phyloP scores from a whole-genome alignment of 1,140 invertebrate species.

The Drosophila baimaii region DNA sequence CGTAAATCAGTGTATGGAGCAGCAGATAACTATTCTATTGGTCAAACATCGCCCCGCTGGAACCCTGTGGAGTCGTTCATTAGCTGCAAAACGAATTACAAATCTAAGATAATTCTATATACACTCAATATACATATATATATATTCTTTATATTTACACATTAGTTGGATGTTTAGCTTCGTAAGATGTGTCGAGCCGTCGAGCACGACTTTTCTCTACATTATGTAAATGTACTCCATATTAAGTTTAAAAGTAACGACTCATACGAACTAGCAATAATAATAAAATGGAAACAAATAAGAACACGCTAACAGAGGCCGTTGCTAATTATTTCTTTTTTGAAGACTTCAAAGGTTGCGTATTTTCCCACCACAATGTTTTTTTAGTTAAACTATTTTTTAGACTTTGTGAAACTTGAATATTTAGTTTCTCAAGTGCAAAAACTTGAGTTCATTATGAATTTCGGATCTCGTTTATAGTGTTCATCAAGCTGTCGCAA shows the following conservation, averaged over 20 bases:
- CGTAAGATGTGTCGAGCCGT: conserved; percentile 54
- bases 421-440: no score
- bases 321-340: neutral
- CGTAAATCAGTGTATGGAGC: neutral
- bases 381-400: no score
- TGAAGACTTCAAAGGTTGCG: neutral
- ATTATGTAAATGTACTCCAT: conserved; percentile 76
- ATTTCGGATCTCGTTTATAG: no score
- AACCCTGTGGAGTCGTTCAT: conserved; percentile 41
- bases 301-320: conserved; percentile 34
- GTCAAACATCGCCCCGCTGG: conserved; percentile 34
- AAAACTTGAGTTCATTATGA: no score
- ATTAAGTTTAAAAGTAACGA: conserved; percentile 79
- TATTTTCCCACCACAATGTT: no score
- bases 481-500: no score
- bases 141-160: conserved; percentile 75
- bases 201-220: conserved; percentile 55
- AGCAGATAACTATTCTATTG: conserved; percentile 14
- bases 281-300: conserved; percentile 50
- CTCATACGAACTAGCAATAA: conserved; percentile 78
- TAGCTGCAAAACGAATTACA: conserved; percentile 61
- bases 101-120: conserved; percentile 74
- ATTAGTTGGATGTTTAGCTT: conserved; percentile 78
- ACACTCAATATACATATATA: conserved; percentile 68
- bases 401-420: no score